Evolutionary conservation across 2,797 vertebrate genomes (phyloP).

Genomic region (Poecile montanus): DNA sequence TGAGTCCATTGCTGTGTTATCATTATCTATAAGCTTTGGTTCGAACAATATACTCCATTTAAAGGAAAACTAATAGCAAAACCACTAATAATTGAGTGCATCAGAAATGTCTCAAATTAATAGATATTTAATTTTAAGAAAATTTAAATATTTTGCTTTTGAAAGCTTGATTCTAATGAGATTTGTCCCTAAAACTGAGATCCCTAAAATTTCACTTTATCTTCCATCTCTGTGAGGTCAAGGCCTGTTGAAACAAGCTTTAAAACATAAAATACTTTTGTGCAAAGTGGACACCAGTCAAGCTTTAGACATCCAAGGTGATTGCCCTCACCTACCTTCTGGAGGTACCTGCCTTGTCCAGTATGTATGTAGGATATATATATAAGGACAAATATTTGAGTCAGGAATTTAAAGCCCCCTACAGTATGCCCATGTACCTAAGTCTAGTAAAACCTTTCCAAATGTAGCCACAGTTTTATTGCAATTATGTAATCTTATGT

Average conservation of each 20-base stretch:
- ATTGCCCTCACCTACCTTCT: background rate
- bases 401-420: background rate
- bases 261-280: background rate
- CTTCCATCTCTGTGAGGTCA: background rate
- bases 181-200: background rate
- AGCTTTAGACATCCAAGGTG: background rate
- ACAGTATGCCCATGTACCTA: rapidly evolving
- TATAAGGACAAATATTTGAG: background rate
- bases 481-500: background rate
- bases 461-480: background rate
- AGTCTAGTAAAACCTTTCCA: background rate
- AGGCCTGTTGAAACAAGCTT: background rate
- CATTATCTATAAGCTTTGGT: background rate
- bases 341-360: background rate
- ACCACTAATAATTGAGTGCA: background rate
- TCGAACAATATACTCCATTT: background rate
- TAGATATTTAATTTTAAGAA: background rate
- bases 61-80: background rate
- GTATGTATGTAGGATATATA: rapidly evolving
- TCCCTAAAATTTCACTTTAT: background rate
- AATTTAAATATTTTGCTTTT: background rate
- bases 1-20: background rate
- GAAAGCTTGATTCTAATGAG: background rate
- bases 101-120: background rate
- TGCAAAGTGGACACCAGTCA: background rate